Evolutionary conservation across 2,113 vertebrate species (phyloP), one percentile per base, ranked within the genome.

Genomic region (Herpetotheres cachinnans): DNA sequence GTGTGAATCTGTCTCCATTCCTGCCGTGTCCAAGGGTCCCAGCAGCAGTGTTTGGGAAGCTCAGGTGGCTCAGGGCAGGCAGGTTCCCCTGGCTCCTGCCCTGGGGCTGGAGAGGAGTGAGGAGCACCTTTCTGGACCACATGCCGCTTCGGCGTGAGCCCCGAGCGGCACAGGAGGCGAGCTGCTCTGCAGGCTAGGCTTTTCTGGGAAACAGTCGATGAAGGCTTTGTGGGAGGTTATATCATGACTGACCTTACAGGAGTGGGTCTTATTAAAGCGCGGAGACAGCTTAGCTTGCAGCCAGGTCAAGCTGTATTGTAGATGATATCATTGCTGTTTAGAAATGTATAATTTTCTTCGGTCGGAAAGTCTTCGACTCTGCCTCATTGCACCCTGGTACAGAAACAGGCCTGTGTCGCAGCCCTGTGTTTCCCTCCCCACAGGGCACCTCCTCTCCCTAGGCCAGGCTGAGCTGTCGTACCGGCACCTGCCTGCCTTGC

Each of bases 51-150:
- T 16, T 38, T 5, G 32, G 74, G 63, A 24, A 15, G 9, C 0
- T 0, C 2, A n/a, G 62, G 54, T 12, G n/a, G 36, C 59, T 59
- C 2, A 0, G 87, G 50, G 50, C 1, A 0, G 49, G 34, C 34
- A 54, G 59, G 7, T 6, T 11, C 30, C 84, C 46, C 24, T 2
- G 1, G 30, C 54, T 72, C 61, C 67, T 88, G 46, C n/a, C 62
- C 61, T 1, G 1, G 54, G 62, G 82, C 50, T 49, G 65, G 20
- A 38, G 70, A 36, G 79, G 8, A 24, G 59, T 0, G 0, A 62
- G 88, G 72, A 89, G 55, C 78, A 19, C 73, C 82, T 73, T 55
- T 14, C 18, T 2, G 71, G 46, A 16, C 55, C 66, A 7, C 47
- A 3, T 2, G 0, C 44, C 9, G 65, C 65, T 40, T 34, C 1